Evolutionary conservation across 2,797 vertebrate species (phyloP), one percentile per base, ranked within the genome.

Genomic region (Acanthiza pusilla): DNA sequence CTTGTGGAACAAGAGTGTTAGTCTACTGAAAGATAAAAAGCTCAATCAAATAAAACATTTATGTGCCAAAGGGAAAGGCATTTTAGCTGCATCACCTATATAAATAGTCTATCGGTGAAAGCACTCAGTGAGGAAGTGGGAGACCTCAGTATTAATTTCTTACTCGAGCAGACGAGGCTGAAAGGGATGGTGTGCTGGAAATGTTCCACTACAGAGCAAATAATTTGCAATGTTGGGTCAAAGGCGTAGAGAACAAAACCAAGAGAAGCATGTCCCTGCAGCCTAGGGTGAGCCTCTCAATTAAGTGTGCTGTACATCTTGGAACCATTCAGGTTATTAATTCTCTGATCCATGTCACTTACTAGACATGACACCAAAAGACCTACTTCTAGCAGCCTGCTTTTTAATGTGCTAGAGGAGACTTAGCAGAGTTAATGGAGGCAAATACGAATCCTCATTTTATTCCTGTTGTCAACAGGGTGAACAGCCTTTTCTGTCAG

Each of bases 61-160:
- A 95, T 92, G 71, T 85, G 83, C 88, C 93, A 87, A 91, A 96
- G 91, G 83, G 60, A 93, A 93, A 94, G 75, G 67, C 74, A 82
- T 94, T 96, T 94, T 79, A 94, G 86, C 80, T 96, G 93, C 84
- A 91, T 71, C 91, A 95, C 91, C 85, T 90, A 91, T 87, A 95
- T 91, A 94, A 93, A 96, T 78, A 95, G 93, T 57, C 94, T 93
- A 1, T 47, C 13, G 38, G 83, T 58, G 77, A 85, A 95, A 93
- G 91, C 83, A 95, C 93, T 94, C 83, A 73, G 73, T 63, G 80
- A 95, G 93, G 94, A 96, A 95, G 83, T 91, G 88, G 83, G 60
- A 96, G 63, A 95, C 94, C 93, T 95, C 95, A 95, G 83, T 73
- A 93, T 90, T 94, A 94, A 96, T 95, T 93, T 88, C 90, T 86